A percentile compares a stretch with the other conserved stretches of the same genome.
These are phyloP conservation scores for Cerceris rybyensis DNA, from an alignment of 2,888 invertebrate genomes.

Conservation along the genomic window DNA sequence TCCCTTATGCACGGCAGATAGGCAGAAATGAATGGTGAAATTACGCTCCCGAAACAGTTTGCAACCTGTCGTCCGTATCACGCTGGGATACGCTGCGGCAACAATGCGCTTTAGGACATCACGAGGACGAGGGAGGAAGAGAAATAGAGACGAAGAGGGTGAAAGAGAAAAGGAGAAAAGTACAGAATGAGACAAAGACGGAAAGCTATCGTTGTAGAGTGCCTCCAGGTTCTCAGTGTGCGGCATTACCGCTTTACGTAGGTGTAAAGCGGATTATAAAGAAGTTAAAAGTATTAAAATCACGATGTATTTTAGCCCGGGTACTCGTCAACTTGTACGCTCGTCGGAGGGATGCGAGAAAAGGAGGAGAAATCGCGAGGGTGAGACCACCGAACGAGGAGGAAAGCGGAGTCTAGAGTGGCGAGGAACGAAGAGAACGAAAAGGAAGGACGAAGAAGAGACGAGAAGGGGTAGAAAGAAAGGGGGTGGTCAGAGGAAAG, in stretches of 20 bases:
- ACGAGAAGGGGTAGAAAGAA: conserved; percentile 29
- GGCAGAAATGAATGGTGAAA: conserved; percentile 55
- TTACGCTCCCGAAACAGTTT: conserved; percentile 49
- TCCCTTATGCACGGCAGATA: conserved; percentile 1
- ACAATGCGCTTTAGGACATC: conserved; percentile 22
- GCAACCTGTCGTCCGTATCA: conserved; percentile 26
- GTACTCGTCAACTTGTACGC: conserved; percentile 28
- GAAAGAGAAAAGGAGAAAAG: conserved; percentile 13
- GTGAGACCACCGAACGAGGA: conserved; percentile 28
- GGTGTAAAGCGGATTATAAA: conserved; percentile 77
- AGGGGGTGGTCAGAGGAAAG: conserved; percentile 14
- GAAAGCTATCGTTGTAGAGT: conserved; percentile 11
- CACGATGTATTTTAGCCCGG: conserved; percentile 75
- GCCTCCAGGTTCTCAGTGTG: conserved; percentile 16
- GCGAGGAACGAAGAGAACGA: conserved; percentile 48
- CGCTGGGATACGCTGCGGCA: conserved; percentile 7
- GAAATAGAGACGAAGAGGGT: neutral
- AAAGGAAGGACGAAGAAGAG: conserved; percentile 43
- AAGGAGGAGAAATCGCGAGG: neutral
- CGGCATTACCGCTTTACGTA: conserved; percentile 50
- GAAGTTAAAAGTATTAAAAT: conserved; percentile 80
- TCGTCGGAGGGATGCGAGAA: conserved; percentile 8
- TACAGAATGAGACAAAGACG: neutral
- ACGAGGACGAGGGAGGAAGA: neutral
- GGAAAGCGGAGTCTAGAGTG: conserved; percentile 56